A percentile compares a stretch with the other conserved stretches of the same genome.
Conservation (phyloP, 2,888 invertebrate genomes). For the Carcina quercana region DNA sequence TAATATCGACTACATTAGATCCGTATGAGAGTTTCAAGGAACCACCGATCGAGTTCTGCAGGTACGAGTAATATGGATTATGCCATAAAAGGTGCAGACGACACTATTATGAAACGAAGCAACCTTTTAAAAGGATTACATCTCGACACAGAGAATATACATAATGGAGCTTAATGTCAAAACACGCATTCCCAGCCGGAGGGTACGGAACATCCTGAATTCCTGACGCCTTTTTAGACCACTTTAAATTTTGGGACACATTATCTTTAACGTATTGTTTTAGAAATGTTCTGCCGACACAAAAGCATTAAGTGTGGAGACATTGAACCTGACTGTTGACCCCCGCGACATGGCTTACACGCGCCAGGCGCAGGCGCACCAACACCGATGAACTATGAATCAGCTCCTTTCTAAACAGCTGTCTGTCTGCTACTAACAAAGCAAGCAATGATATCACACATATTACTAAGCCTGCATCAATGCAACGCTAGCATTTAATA, state of each 20-base stretch:
- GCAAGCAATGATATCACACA: slow-evolving; percentile 36
- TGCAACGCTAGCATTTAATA: too few relatives aligned
- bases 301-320: slow-evolving; percentile 43
- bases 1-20: slow-evolving; percentile 5
- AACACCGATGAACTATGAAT: slow-evolving; percentile 52
- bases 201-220: slow-evolving; percentile 14
- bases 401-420: slow-evolving; percentile 35
- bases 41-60: too few relatives aligned
- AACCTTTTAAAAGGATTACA: slow-evolving; percentile 1
- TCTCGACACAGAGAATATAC: too few relatives aligned
- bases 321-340: slow-evolving; percentile 57
- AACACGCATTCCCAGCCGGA: slow-evolving; percentile 20
- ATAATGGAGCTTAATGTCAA: slow-evolving; percentile 18
- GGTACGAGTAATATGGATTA: too few relatives aligned
- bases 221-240: slow-evolving; percentile 21
- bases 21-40: too few relatives aligned
- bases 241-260: slow-evolving; percentile 44
- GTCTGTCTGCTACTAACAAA: slow-evolving; percentile 21
- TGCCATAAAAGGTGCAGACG: not conserved
- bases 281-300: slow-evolving; percentile 43
- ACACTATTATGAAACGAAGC: not conserved
- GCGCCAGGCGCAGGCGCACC: slow-evolving; percentile 27
- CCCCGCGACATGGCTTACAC: slow-evolving; percentile 39
- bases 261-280: slow-evolving; percentile 58
- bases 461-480: too few relatives aligned